Base-by-base conservation (phyloP, 2,113 vertebrate genomes). In the Alaudala cheleensis region DNA sequence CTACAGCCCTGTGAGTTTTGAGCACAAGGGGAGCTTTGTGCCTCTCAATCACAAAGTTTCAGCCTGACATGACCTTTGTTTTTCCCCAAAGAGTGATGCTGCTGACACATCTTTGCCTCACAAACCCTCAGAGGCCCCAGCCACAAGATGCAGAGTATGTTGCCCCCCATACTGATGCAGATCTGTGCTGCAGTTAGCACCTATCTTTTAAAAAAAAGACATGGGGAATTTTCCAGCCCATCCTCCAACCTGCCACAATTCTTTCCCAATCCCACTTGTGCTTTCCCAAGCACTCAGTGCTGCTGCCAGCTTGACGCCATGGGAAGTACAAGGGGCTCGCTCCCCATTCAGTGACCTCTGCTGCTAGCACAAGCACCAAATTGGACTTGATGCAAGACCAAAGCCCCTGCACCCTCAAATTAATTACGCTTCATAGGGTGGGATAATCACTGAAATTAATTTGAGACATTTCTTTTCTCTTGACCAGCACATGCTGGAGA, bases 321-420 rank as follows among this genome's bases (percentile, higher is more conserved):
- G 0, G 0, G 80, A 69, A 82, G 70, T 28, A 11, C 2, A 1
- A 34, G 45, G 60, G 45, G 7, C 25, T 78, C 0, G 0, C 25
- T 81, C 50, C 57, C 44, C 33, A 2, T 62, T 53, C 80, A 0
- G 0, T 1, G 3, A 23, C 62, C 51, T 50, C 72, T 51, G 45
- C 49, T 0, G 0, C 15, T 31, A 21, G 37, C 0, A 0, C 78
- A 91, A 84, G 31, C 4, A 10, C 49, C 67, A 65, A 49, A 80
- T n/a, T 45, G 58, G 40, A 88, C 42, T 42, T n/a, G 62, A 72
- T 80, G 40, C 0, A 4, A 81, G 60, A 51, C 56, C 29, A 70
- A 86, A 49, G 25, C 40, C 60, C 42, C 47, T n/a, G 34, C 54
- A 89, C 40, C 66, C 34, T 86, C 42, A 54, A 28, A 66, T 95